Evolutionary conservation across 2,888 invertebrate species (phyloP).

Genomic region (Congeria kusceri): DNA sequence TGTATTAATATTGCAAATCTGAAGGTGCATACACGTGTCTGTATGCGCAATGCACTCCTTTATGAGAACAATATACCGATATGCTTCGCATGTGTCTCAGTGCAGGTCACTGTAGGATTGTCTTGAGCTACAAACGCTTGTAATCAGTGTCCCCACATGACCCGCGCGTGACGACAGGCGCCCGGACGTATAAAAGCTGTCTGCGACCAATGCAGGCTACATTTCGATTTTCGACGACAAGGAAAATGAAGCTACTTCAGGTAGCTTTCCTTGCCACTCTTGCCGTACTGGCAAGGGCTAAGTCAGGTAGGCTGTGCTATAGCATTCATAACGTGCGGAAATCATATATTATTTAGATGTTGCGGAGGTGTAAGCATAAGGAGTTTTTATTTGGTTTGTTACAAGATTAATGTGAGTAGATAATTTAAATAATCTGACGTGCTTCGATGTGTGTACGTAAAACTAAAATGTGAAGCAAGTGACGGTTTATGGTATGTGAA

Average conservation of each 20-base stretch:
- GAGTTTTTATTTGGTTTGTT: background rate
- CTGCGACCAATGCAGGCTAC: background rate
- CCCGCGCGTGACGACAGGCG: background rate
- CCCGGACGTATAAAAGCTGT: conserved; percentile 1
- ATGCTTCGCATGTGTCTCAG: too few species aligned
- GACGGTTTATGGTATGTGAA: too few species aligned
- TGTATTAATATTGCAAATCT: too few species aligned
- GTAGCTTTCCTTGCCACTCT: conserved; percentile 57
- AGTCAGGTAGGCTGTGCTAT: conserved; percentile 36
- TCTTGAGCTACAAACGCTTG: background rate
- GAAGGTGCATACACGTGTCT: too few species aligned
- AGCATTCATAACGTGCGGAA: background rate
- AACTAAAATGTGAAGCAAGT: too few species aligned
- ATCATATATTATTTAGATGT: background rate
- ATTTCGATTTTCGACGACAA: conserved; percentile 65
- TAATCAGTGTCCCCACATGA: background rate
- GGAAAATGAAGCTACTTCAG: conserved; percentile 49
- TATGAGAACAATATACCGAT: too few species aligned
- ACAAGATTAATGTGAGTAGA: background rate
- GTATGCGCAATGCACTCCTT: too few species aligned
- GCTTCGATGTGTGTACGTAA: too few species aligned
- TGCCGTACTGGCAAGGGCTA: conserved; percentile 57
- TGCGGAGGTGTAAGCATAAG: background rate
- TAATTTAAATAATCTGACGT: too few species aligned
- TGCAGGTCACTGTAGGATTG: too few species aligned